Evolutionary conservation across 2,888 invertebrate species (phyloP).

Genomic region (Eupithecia subfuscata): DNA sequence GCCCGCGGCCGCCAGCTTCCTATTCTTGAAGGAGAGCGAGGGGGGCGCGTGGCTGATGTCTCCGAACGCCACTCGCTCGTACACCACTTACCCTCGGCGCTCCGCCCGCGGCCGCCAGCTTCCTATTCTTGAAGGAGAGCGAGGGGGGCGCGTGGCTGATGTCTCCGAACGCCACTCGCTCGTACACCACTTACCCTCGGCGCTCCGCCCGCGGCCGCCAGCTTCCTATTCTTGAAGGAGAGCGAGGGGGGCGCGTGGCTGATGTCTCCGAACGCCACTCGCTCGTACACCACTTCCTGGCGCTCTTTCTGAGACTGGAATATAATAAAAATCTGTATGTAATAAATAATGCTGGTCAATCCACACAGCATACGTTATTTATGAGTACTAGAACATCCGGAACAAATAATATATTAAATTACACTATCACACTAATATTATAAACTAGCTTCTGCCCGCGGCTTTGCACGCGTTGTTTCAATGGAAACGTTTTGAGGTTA

Average conservation of each 20-base stretch:
- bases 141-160: constrained; percentile 89
- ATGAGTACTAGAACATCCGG: too few relatives aligned
- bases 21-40: constrained; percentile 67
- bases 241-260: constrained; percentile 89
- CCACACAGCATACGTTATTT: too few relatives aligned
- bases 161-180: constrained; percentile 90
- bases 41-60: constrained; percentile 91
- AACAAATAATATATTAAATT: too few relatives aligned
- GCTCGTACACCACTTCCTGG: constrained; percentile 84
- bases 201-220: constrained; percentile 21
- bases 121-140: constrained; percentile 63
- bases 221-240: constrained; percentile 48
- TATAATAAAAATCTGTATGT: too few relatives aligned
- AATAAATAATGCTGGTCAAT: too few relatives aligned
- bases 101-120: constrained; percentile 9
- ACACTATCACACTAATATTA: too few relatives aligned
- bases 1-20: constrained; percentile 16
- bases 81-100: too few relatives aligned
- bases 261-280: constrained; percentile 89
- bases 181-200: constrained; percentile 71
- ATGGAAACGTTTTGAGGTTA: too few relatives aligned
- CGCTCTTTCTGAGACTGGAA: constrained; percentile 21
- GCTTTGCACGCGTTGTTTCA: too few relatives aligned
- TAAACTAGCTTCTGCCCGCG: too few relatives aligned
- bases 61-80: constrained; percentile 90